Conservation (phyloP, 53 echinoderm and acorn worm species). For the Echinarachnius parma region DNA sequence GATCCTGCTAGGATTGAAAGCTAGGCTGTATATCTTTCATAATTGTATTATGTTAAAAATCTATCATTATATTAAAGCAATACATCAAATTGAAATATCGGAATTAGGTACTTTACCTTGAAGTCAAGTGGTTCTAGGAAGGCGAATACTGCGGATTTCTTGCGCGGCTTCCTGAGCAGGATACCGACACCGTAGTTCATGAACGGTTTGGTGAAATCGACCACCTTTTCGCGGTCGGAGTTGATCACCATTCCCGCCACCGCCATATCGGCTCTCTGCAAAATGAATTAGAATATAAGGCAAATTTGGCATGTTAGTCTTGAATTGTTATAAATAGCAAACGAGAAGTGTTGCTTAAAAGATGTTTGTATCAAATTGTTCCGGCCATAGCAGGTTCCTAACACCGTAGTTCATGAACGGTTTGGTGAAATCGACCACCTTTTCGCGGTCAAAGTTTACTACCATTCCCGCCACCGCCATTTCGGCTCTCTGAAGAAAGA, state of each 20-base stretch:
- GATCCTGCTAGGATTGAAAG: too few relatives aligned
- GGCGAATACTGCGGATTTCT: constrained; percentile 85
- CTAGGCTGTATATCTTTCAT: too few relatives aligned
- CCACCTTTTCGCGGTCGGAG: constrained; percentile 86
- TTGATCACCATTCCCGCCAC: constrained; percentile 99
- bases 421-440: constrained; percentile 96
- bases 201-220: constrained; percentile 98
- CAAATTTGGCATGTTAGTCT: too few relatives aligned
- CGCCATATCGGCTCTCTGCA: constrained; percentile 84
- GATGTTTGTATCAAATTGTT: too few relatives aligned
- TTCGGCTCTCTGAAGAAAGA: constrained; percentile 63
- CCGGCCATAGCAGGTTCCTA: constrained; percentile 78
- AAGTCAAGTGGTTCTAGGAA: constrained; percentile 90
- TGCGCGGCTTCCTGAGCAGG: constrained; percentile 76
- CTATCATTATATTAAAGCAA: too few relatives aligned
- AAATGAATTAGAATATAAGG: too few relatives aligned
- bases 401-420: constrained; percentile 99
- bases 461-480: constrained; percentile 99
- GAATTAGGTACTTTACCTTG: too few relatives aligned
- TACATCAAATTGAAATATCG: too few relatives aligned
- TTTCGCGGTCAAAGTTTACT: constrained; percentile 88
- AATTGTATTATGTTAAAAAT: too few relatives aligned
- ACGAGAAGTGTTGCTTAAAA: too few relatives aligned
- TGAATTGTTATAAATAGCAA: too few relatives aligned
- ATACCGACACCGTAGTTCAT: constrained; percentile 99